Base-by-base conservation (phyloP, 2,888 invertebrate species). In the Pherbina coryleti region DNA sequence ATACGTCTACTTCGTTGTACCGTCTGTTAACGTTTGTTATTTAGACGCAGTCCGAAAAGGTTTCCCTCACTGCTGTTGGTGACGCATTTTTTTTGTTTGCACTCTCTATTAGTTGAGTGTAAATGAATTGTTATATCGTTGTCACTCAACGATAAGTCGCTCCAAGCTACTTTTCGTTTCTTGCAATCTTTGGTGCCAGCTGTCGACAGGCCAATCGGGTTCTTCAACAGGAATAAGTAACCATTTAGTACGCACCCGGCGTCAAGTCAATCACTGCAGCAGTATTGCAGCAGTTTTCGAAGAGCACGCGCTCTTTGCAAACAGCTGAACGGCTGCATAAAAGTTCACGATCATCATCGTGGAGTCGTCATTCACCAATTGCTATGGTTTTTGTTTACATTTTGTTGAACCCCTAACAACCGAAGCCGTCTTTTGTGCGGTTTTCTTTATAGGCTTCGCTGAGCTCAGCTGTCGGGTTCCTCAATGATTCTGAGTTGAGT, bases 1-100 rank as follows among this genome's bases (percentile, higher is more conserved):
- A 22, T 67, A 75, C 75, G 75, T 71, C 76, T 53, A 17, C 49
- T 25, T 64, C 51, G 72, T 34, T 72, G 57, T 44, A 60, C 37
- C 19, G 77, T 74, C 57, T 22, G 66, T n/a, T 31, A 57, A 67
- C 77, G 77, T 77, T 74, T 77, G 77, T 57, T 64, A 19, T 71
- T 60, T 60, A 17, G 34, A 64, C 31, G 3, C 14, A 22, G 19
- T 28, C 25, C 19, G 14, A 28, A n/a, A 25, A 60, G 37, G 34
- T 62, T 34, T 60, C n/a, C 57, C n/a, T 37, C 57, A 4, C 62
- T 44, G 51, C 14, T 74, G n/a, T n/a, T n/a, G 64, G 34, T 74
- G 31, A 31, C 64, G 62, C 62, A 28, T 74, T 49, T 62, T 44
- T 17, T 49, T 49, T 8, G 37, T 4, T 62, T 31, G 14, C n/a